Conservation (phyloP, 2,888 invertebrate species). For the Penaeus monodon region DNA sequence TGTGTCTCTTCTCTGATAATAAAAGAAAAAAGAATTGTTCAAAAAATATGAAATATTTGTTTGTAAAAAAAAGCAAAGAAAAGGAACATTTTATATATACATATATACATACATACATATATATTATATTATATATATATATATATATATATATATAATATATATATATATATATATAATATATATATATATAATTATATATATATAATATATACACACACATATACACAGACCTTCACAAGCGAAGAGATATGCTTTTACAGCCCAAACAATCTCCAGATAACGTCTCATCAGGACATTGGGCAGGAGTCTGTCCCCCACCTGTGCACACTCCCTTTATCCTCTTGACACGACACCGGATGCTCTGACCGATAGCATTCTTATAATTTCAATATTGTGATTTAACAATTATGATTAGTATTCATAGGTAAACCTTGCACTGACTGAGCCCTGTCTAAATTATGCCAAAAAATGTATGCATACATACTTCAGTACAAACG, state of each 20-base stretch:
- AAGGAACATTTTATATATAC: no score
- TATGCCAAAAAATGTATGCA: neutral
- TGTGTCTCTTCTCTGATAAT: no score
- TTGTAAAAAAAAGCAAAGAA: no score
- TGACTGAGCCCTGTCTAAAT: neutral
- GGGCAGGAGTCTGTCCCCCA: conserved; percentile 35
- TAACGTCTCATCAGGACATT: conserved; percentile 46
- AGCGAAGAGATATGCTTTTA: conserved; percentile 41
- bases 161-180: no score
- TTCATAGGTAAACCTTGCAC: neutral
- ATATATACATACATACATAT: no score
- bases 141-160: no score
- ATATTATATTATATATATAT: no score
- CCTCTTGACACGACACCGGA: conserved; percentile 53
- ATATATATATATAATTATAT: no score
- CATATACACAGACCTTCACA: conserved; percentile 10
- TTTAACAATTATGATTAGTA: neutral
- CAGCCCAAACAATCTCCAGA: conserved; percentile 55
- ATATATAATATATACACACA: no score
- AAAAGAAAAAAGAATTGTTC: no score
- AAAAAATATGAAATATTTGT: no score
- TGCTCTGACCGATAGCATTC: conserved; percentile 39
- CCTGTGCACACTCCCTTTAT: conserved; percentile 51
- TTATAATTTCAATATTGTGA: neutral
- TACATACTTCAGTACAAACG: neutral